Conservation (phyloP, 2,888 invertebrate genomes). For the Aelia acuminata region DNA sequence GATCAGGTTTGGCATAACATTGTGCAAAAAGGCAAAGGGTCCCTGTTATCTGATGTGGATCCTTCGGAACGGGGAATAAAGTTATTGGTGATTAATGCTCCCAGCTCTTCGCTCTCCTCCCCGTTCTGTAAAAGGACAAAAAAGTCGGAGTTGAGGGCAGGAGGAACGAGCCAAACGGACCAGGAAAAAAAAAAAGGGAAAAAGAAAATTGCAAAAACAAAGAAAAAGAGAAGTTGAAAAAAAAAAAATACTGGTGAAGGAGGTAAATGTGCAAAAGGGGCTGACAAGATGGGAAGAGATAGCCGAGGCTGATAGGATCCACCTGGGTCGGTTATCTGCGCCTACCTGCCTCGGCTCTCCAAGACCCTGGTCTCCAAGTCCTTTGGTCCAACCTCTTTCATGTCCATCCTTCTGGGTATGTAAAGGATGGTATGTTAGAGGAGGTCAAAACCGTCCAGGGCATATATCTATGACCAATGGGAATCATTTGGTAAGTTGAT, state of each 20-base stretch:
- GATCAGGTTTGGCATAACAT: slow-evolving; percentile 7
- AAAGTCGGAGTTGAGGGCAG: slow-evolving; percentile 3
- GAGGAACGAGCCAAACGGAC: neutral
- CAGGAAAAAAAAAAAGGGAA: neutral
- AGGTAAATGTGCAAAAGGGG: slow-evolving; percentile 41
- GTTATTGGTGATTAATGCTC: slow-evolving; percentile 44
- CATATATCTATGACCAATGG: no score
- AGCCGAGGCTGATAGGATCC: neutral
- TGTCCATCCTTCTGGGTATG: neutral
- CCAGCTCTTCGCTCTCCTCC: neutral
- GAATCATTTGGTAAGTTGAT: no score
- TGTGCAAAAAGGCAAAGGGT: neutral
- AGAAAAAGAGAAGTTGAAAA: neutral
- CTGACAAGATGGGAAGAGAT: slow-evolving; percentile 21
- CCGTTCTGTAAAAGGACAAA: neutral
- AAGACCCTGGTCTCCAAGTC: no score
- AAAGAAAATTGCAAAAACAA: slow-evolving; percentile 30
- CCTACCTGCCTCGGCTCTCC: neutral
- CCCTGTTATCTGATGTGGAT: slow-evolving; percentile 47
- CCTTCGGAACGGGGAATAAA: slow-evolving; percentile 28
- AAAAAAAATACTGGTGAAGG: slow-evolving; percentile 20
- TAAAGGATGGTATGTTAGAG: no score
- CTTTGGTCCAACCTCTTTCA: neutral
- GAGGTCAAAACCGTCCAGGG: no score
- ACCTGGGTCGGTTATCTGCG: neutral